phyloP scores from a whole-genome alignment of 2,797 vertebrate species.

The Neopelma chrysocephalum region DNA sequence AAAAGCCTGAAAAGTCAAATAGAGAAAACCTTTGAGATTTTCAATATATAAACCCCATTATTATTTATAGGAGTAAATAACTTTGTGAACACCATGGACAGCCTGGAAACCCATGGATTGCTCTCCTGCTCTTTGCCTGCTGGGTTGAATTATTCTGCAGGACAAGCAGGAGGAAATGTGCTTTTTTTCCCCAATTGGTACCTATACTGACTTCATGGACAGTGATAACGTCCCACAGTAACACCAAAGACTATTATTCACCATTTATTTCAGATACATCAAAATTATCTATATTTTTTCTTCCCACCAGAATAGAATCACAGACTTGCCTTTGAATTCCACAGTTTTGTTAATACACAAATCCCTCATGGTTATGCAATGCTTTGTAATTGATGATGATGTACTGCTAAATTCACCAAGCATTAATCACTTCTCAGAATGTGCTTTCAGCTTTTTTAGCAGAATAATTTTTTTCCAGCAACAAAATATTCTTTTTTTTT shows the following conservation, averaged over 20 bases:
- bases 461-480: neutral
- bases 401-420: neutral
- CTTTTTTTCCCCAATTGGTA: neutral
- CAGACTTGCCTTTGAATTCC: neutral
- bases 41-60: neutral
- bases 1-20: neutral
- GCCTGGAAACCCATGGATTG: neutral
- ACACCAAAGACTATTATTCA: neutral
- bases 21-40: neutral
- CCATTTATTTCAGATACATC: neutral
- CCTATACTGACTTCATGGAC: neutral
- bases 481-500: neutral
- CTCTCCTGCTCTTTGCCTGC: neutral
- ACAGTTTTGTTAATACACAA: neutral
- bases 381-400: neutral
- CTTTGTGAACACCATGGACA: neutral
- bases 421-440: slow-evolving; percentile 26
- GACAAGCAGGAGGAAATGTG: neutral
- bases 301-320: neutral
- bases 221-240: neutral
- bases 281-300: neutral
- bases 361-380: neutral
- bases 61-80: slow-evolving; percentile 28
- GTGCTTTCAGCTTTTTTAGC: neutral
- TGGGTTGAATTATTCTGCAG: neutral